Evolutionary conservation across 2,113 vertebrate genomes (phyloP).

Genomic region (Burhinus bistriatus): DNA sequence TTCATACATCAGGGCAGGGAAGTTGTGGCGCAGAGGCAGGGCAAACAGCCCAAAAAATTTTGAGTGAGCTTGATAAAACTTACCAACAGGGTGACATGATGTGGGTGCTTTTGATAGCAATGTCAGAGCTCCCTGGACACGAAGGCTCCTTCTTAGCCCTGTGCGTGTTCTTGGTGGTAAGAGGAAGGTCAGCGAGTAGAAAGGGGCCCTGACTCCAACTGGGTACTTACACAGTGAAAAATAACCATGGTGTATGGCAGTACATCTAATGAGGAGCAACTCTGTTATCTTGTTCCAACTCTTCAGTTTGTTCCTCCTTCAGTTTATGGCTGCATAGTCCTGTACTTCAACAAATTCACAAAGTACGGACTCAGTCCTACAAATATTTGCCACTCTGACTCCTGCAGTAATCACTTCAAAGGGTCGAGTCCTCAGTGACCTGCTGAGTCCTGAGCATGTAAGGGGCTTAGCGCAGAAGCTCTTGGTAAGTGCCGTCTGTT

Average conservation of each 20-base stretch:
- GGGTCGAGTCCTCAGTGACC: not conserved
- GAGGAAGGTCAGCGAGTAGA: not conserved
- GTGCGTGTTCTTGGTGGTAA: not conserved
- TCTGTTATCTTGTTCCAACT: not conserved
- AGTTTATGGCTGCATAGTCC: not conserved
- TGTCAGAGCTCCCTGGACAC: not conserved
- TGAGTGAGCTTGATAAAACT: not conserved
- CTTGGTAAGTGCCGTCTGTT: not conserved
- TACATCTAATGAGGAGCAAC: not conserved
- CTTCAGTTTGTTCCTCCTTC: not conserved
- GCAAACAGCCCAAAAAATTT: not conserved
- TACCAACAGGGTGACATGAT: not conserved
- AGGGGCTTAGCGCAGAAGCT: not conserved
- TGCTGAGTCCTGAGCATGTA: not conserved
- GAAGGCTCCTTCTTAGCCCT: not conserved
- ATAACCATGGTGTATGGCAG: not conserved
- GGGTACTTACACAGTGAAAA: not conserved
- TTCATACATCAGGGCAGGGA: not conserved
- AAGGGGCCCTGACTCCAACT: not conserved
- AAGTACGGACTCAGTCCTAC: not conserved
- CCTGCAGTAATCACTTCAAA: not conserved
- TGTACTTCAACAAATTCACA: not conserved
- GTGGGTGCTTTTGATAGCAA: not conserved
- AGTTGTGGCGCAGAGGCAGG: not conserved
- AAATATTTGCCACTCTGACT: not conserved